phyloP scores from a whole-genome alignment of 2,888 invertebrate species.

The Meliscaeva auricollis region DNA sequence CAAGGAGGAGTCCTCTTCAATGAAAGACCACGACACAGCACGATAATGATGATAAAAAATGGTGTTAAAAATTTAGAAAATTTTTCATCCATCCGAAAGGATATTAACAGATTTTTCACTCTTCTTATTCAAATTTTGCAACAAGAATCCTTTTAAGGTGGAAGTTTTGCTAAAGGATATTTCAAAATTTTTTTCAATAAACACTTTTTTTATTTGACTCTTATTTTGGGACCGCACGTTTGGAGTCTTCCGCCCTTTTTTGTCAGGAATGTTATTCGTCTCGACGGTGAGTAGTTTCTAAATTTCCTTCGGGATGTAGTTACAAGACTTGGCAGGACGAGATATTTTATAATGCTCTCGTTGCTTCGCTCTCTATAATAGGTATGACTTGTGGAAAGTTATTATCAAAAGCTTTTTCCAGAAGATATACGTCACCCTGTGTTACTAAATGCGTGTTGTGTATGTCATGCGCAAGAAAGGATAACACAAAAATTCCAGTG shows the following conservation, averaged over 20 bases:
- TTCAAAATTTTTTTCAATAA: neutral
- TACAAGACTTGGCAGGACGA: constrained; percentile 53
- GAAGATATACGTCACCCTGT: constrained; percentile 49
- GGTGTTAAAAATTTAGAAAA: neutral
- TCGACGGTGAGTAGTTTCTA: constrained; percentile 64
- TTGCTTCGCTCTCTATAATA: constrained; percentile 8
- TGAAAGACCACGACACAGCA: constrained; percentile 24
- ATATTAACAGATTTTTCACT: constrained; percentile 4
- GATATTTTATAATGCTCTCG: neutral
- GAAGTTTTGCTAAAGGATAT: no score
- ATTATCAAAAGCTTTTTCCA: constrained; percentile 54
- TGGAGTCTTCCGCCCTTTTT: constrained; percentile 54
- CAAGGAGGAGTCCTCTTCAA: constrained; percentile 17
- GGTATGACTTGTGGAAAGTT: constrained; percentile 21
- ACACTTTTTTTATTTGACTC: neutral
- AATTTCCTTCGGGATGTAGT: constrained; percentile 57
- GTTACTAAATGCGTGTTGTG: constrained; percentile 45
- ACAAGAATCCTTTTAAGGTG: no score
- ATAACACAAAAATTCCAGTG: constrained; percentile 40
- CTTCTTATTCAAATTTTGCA: no score
- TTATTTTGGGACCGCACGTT: constrained; percentile 34
- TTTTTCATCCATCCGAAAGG: neutral
- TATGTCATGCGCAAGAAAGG: constrained; percentile 58
- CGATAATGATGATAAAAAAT: constrained; percentile 39
- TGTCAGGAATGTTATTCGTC: constrained; percentile 49